Conservation (phyloP, 2,888 invertebrate species). For the Agapetus fuscipes region DNA sequence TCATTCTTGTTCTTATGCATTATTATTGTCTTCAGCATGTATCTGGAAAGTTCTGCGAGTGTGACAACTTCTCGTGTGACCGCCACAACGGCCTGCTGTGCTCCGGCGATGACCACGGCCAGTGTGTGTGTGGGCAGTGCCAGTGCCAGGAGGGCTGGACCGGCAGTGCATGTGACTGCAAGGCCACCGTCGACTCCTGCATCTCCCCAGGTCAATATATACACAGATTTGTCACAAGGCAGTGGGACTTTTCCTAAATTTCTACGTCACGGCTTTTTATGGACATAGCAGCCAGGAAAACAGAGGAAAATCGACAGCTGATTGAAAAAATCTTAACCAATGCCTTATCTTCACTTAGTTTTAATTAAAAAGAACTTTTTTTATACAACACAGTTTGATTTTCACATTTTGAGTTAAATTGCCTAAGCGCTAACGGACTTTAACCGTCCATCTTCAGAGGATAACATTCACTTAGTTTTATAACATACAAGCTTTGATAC, state of each 20-base stretch:
- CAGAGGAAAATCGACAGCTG: too few relatives aligned
- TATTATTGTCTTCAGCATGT: conserved; percentile 53
- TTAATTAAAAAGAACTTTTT: too few relatives aligned
- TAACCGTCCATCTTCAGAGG: too few relatives aligned
- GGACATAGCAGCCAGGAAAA: too few relatives aligned
- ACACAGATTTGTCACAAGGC: not conserved
- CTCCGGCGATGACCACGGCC: conserved; percentile 72
- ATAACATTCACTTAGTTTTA: too few relatives aligned
- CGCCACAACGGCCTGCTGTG: conserved; percentile 71
- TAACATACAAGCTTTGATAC: too few relatives aligned
- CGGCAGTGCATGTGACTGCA: conserved; percentile 78
- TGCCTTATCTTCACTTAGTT: too few relatives aligned
- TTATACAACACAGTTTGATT: too few relatives aligned
- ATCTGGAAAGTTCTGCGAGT: conserved; percentile 81
- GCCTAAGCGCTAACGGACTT: too few relatives aligned
- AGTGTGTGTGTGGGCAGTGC: conserved; percentile 84
- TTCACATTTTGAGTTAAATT: too few relatives aligned
- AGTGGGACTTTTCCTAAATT: not conserved
- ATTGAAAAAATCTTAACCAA: too few relatives aligned
- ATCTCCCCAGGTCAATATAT: conserved; percentile 48
- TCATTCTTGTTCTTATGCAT: too few relatives aligned
- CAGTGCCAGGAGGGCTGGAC: conserved; percentile 71
- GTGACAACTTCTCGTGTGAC: conserved; percentile 94
- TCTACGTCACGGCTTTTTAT: not conserved
- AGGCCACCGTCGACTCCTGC: conserved; percentile 65